These are phyloP conservation scores for Isaurus tuberculatus DNA, from an alignment of 92 coral and sea anemone genomes.

Conservation along the genomic window DNA sequence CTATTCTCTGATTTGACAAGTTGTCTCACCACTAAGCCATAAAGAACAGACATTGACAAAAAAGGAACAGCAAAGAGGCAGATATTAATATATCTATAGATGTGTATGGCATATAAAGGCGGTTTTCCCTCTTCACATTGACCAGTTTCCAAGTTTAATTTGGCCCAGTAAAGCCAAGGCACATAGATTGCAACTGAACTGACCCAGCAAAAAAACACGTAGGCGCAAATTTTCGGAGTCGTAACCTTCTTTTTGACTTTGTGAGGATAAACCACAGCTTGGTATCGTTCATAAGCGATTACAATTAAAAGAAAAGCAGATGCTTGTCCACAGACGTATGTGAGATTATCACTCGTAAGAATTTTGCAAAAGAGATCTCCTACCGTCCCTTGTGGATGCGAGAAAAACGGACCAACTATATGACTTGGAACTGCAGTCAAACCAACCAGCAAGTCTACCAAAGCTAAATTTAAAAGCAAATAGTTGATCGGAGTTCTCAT, in stretches of 20 bases:
- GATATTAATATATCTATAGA: constrained; percentile 30
- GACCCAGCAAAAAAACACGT: background rate
- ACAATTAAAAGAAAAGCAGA: constrained; percentile 12
- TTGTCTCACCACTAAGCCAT: constrained; percentile 19
- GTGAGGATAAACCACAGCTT: constrained; percentile 35
- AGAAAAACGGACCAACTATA: background rate
- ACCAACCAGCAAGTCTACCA: constrained; percentile 30
- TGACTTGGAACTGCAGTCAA: constrained; percentile 24
- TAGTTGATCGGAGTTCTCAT: constrained; percentile 39
- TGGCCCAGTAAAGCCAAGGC: constrained; percentile 41
- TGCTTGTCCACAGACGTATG: constrained; percentile 37
- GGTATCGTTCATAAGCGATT: constrained; percentile 30
- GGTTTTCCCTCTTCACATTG: constrained; percentile 20
- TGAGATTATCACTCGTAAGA: constrained; percentile 27
- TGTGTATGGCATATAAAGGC: background rate
- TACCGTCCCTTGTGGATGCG: background rate
- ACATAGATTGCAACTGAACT: background rate
- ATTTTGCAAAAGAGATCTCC: constrained; percentile 18
- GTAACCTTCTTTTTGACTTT: constrained; percentile 28
- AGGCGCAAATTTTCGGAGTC: background rate
- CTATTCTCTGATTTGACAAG: background rate
- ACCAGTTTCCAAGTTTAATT: constrained; percentile 10
- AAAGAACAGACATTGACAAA: background rate
- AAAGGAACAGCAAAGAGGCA: constrained; percentile 17
- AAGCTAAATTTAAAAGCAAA: constrained; percentile 31